These are phyloP conservation scores for Malthinus seriepunctatus DNA, from an alignment of 2,888 invertebrate genomes.

Conservation along the genomic window DNA sequence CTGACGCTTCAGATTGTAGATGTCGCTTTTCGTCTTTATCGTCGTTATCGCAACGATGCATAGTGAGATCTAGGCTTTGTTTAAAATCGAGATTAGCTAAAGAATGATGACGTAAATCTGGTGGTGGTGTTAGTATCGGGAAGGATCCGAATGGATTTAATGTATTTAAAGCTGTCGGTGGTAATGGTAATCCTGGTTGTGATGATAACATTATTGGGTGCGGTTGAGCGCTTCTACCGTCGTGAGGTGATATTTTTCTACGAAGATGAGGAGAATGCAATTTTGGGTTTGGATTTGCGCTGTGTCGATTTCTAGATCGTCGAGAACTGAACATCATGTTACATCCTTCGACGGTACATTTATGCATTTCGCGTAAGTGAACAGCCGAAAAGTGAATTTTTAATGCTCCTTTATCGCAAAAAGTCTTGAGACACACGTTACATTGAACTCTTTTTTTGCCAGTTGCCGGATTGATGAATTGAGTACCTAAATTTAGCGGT, in stretches of 20 bases:
- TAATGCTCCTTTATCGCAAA: slow-evolving; percentile 99
- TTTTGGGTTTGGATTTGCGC: slow-evolving; percentile 98
- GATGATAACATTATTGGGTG: slow-evolving; percentile 81
- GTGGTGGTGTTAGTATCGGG: slow-evolving; percentile 73
- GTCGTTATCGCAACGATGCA: slow-evolving; percentile 56
- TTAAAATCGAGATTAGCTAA: slow-evolving; percentile 66
- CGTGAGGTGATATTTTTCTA: slow-evolving; percentile 92
- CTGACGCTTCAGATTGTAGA: slow-evolving; percentile 42
- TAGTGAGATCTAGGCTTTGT: slow-evolving; percentile 64
- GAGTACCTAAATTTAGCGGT: slow-evolving; percentile 83
- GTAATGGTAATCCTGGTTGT: slow-evolving; percentile 66
- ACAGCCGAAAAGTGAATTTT: slow-evolving; percentile 99
- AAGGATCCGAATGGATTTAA: slow-evolving; percentile 79
- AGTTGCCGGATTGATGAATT: slow-evolving; percentile 89
- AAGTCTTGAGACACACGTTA: slow-evolving; percentile 97
- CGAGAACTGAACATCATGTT: slow-evolving; percentile 99
- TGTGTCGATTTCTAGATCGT: slow-evolving; percentile 92
- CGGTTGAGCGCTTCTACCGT: slow-evolving; percentile 86
- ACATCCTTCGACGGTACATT: slow-evolving; percentile 97
- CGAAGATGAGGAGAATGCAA: slow-evolving; percentile 93
- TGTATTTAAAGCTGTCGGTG: slow-evolving; percentile 68
- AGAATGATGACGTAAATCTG: slow-evolving; percentile 66
- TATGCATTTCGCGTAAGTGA: slow-evolving; percentile 98
- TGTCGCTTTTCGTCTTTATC: slow-evolving; percentile 47
- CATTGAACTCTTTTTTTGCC: slow-evolving; percentile 98